Evolutionary conservation across 2,113 vertebrate genomes (phyloP).

Genomic region (Tenebrosternarchus preto): DNA sequence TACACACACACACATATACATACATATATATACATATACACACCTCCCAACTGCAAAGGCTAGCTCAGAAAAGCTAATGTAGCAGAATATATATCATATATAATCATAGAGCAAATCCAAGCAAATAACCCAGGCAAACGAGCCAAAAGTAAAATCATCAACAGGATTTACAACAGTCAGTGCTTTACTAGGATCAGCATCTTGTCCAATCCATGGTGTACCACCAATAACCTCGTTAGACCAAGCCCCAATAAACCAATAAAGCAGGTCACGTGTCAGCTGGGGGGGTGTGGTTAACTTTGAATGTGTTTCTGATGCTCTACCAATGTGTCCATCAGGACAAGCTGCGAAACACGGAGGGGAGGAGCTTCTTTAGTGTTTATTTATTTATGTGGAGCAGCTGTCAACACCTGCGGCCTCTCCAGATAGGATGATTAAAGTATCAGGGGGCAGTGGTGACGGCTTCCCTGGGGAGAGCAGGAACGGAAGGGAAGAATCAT

Average conservation of each 20-base stretch:
- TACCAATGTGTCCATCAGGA: constrained; percentile 26
- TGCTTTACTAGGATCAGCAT: neutral
- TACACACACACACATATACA: too few species aligned
- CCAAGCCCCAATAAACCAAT: neutral
- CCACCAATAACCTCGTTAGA: neutral
- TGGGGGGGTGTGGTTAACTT: constrained; percentile 10
- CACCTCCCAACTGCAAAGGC: too few species aligned
- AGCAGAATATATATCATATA: too few species aligned
- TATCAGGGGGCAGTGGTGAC: constrained; percentile 23
- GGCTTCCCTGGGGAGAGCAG: constrained; percentile 9
- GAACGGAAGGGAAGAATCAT: neutral
- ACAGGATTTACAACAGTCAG: neutral
- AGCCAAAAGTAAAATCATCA: neutral
- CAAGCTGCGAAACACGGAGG: neutral
- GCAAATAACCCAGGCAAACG: too few species aligned
- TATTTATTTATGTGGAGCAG: constrained; percentile 47
- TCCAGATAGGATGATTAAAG: constrained; percentile 47
- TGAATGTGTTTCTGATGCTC: constrained; percentile 23
- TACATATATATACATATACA: too few species aligned
- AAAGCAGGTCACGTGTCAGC: neutral
- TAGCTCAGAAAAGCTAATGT: too few species aligned
- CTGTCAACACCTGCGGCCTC: constrained; percentile 41
- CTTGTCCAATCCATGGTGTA: neutral
- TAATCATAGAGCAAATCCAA: too few species aligned
- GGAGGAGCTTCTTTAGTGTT: constrained; percentile 20